Evolutionary conservation across 2,113 vertebrate genomes (phyloP).

Genomic region (Barnardius zonarius): DNA sequence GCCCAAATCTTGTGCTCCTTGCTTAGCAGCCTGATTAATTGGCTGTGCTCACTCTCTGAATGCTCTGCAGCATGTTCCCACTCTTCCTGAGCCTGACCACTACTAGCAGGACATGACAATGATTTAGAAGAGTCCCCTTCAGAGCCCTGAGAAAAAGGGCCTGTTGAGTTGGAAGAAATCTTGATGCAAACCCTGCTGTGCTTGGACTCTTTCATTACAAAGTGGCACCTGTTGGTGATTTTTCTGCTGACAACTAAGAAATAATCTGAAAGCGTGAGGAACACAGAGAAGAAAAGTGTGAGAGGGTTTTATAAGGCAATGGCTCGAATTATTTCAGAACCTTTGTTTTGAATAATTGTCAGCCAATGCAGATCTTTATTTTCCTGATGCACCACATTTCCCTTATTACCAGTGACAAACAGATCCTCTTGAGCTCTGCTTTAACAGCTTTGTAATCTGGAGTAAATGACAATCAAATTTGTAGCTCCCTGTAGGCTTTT

Average conservation of each 20-base stretch:
- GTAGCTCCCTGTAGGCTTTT: background rate
- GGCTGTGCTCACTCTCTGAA: conserved; percentile 52
- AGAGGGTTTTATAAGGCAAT: background rate
- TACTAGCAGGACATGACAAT: conserved; percentile 3
- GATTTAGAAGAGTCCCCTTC: background rate
- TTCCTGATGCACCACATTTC: background rate
- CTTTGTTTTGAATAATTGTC: background rate
- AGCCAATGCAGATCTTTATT: conserved; percentile 19
- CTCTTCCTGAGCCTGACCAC: conserved; percentile 4
- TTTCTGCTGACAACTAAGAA: background rate
- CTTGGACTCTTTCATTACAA: background rate
- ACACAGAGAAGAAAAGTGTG: background rate
- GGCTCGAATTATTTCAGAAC: conserved; percentile 13
- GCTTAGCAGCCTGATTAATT: conserved; percentile 49
- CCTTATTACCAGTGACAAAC: conserved; percentile 3
- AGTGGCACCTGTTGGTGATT: background rate
- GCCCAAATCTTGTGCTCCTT: background rate
- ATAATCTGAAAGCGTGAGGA: background rate
- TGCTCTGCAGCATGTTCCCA: background rate
- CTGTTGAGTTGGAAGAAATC: background rate
- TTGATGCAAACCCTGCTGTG: background rate
- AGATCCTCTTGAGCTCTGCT: background rate
- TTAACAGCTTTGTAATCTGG: background rate
- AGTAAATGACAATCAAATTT: background rate
- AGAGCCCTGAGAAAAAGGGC: background rate